Evolutionary conservation across 2,113 vertebrate species (phyloP), one percentile per base, ranked within the genome.

Genomic region (Coregonus clupeaformis): DNA sequence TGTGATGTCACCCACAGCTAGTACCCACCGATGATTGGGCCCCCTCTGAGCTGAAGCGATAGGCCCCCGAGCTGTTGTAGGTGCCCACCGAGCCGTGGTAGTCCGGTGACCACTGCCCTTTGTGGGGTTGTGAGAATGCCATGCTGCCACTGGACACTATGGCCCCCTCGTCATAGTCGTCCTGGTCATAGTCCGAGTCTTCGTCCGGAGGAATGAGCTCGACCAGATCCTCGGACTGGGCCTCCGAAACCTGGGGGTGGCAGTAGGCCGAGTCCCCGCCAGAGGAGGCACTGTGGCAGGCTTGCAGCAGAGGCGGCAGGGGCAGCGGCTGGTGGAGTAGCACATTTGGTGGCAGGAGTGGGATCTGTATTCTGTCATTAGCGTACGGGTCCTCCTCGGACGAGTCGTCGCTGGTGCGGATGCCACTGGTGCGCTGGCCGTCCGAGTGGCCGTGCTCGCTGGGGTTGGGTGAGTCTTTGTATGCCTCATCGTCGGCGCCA

Each of bases 321-420:
- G 86, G 92, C 32, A 77, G 73, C 0, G 80, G 72, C 64, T 73
- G 87, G 59, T 82, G 85, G 0, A 85, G 88, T 73, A 85, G 59
- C 0, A 75, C 32, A 74, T 57, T 86, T 1, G 83, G 89, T 70
- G 0, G 76, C 74, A 74, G 73, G 73, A 86, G 93, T 62, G 77
- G 95, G 87, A 81, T 91, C 91, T 18, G 49, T 80, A 96, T 86
- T 0, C 93, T 93, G 0, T 98, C 96, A 1, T 98, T 98, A 92
- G 97, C 95, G 18, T 98, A 99, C 0, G 97, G 97, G 87, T 99
- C 98, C 77, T 99, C 98, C 84, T 98, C 97, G 0, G 97, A 98
- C 0, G 98, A 99, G 86, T 98, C 97, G 22, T 99, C 98, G 0
- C 97, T 98, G 0, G 96, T 99, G 22, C 97, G 91, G 88, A 98